These are phyloP conservation scores for Chloropsis hardwickii DNA, from an alignment of 2,113 vertebrate genomes.

Conservation along the genomic window DNA sequence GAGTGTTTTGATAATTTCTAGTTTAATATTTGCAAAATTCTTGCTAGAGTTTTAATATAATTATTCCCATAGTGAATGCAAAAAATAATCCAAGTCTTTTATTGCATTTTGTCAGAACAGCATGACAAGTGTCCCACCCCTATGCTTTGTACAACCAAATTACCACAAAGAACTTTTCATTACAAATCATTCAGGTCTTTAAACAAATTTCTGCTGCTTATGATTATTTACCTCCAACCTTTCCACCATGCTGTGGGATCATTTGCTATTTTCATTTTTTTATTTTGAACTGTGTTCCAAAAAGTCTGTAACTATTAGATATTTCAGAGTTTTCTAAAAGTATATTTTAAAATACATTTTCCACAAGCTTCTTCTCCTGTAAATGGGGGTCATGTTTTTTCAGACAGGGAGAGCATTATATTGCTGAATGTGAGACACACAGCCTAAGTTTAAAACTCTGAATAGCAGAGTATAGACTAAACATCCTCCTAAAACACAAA, in stretches of 20 bases:
- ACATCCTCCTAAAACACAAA: background rate
- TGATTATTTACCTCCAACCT: background rate
- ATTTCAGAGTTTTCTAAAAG: background rate
- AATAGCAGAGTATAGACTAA: background rate
- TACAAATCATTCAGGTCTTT: background rate
- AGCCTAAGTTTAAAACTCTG: background rate
- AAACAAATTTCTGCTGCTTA: background rate
- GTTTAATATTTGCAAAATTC: background rate
- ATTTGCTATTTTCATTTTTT: background rate
- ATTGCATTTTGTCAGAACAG: background rate
- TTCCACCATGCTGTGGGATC: background rate
- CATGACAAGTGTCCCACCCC: background rate
- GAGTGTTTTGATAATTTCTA: background rate
- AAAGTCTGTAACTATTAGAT: background rate
- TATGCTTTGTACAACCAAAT: background rate
- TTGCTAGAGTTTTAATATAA: background rate
- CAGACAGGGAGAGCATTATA: background rate
- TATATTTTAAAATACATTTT: background rate
- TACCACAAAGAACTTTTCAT: background rate
- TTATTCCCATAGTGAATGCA: background rate
- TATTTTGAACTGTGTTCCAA: background rate
- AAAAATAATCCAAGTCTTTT: slow-evolving; percentile 9
- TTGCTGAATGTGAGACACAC: background rate
- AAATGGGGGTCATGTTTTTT: background rate
- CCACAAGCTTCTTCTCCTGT: background rate